Evolutionary conservation across 2,113 vertebrate species (phyloP).

Genomic region (Anguilla rostrata): DNA sequence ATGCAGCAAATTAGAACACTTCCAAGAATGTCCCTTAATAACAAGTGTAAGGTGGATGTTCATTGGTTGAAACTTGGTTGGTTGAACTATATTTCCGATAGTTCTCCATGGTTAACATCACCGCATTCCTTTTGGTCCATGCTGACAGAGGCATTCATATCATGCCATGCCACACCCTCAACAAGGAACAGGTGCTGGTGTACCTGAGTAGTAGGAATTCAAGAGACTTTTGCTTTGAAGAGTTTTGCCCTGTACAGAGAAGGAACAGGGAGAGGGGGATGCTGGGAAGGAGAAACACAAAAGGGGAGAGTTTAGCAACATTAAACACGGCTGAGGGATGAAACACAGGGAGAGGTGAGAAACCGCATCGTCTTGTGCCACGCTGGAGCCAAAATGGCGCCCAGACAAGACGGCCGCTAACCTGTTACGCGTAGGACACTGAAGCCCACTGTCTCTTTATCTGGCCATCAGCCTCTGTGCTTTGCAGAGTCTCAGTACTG

Average conservation of each 20-base stretch:
- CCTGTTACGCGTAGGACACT: too few species aligned
- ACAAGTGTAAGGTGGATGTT: background rate
- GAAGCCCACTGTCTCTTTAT: background rate
- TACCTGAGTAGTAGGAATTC: conserved; percentile 83
- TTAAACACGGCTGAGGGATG: conserved; percentile 33
- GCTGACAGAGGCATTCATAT: background rate
- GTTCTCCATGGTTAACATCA: background rate
- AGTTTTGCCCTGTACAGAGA: conserved; percentile 85
- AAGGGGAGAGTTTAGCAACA: conserved; percentile 52
- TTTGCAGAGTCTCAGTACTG: background rate
- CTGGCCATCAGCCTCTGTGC: background rate
- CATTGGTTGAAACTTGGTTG: background rate
- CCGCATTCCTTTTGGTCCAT: background rate
- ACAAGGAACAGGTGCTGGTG: conserved; percentile 27
- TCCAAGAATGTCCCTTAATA: background rate
- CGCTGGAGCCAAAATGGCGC: background rate
- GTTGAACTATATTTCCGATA: background rate
- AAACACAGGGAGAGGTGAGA: background rate
- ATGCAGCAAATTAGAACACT: background rate
- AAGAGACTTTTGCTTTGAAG: conserved; percentile 83
- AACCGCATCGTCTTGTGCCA: background rate
- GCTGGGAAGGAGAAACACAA: conserved; percentile 69
- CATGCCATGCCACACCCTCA: background rate
- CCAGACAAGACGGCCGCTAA: conserved; percentile 42
- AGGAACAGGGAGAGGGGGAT: conserved; percentile 81